phyloP scores from a whole-genome alignment of 2,888 invertebrate genomes.

The Leptopilina myrica region DNA sequence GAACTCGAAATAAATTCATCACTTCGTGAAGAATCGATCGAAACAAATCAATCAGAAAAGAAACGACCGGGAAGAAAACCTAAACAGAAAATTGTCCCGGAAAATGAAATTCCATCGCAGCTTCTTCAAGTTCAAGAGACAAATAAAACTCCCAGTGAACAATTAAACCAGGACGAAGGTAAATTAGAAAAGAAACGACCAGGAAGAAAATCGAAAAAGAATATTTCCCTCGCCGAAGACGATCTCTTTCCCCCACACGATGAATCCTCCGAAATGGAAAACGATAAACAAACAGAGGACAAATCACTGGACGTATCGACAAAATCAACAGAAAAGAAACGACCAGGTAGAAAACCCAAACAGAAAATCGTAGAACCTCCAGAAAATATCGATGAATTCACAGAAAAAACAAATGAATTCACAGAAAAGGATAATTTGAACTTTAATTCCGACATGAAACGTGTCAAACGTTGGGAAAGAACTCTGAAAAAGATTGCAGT shows the following conservation, averaged over 20 bases:
- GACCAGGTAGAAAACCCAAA: constrained; percentile 44
- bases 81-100: constrained; percentile 54
- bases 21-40: too few relatives aligned
- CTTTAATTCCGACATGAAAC: constrained; percentile 21
- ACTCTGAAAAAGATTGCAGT: too few relatives aligned
- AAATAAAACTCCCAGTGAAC: background rate
- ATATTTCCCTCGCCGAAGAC: constrained; percentile 55
- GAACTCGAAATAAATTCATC: too few relatives aligned
- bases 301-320: background rate
- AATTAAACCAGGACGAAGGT: background rate
- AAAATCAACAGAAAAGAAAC: constrained; percentile 31
- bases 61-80: constrained; percentile 41
- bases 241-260: constrained; percentile 48
- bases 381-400: background rate
- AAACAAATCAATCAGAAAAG: constrained; percentile 35
- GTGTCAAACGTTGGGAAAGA: background rate
- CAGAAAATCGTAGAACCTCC: constrained; percentile 53
- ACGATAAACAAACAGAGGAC: background rate
- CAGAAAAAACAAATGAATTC: background rate
- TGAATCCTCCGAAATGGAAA: background rate
- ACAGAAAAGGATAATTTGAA: background rate
- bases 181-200: constrained; percentile 20
- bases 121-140: constrained; percentile 44
- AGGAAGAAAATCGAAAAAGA: constrained; percentile 50
- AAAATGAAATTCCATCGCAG: constrained; percentile 54